Conservation (phyloP, 2,113 vertebrate genomes). For the Cochlearius cochlearius region DNA sequence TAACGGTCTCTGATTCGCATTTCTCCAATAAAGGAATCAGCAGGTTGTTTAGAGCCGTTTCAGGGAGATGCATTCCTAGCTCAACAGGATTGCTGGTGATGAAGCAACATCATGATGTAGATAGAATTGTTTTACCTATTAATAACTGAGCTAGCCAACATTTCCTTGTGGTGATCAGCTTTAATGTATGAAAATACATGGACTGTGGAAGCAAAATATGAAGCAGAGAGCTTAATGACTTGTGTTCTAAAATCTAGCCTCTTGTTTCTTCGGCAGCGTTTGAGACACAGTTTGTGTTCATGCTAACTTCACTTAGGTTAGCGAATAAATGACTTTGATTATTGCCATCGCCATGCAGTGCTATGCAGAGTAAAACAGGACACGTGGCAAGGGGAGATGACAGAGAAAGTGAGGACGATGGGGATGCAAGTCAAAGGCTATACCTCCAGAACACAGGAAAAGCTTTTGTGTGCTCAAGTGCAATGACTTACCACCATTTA, state of each 20-base stretch:
- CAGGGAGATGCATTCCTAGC: background rate
- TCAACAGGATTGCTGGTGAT: background rate
- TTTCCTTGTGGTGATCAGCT: background rate
- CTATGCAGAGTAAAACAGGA: background rate
- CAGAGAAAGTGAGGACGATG: background rate
- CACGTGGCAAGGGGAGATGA: fast-evolving
- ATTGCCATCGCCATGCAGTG: fast-evolving
- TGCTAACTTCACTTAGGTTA: background rate
- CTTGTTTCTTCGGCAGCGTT: background rate
- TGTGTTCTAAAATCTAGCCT: background rate
- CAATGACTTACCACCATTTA: background rate
- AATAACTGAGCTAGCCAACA: background rate
- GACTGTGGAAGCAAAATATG: background rate
- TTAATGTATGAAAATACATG: background rate
- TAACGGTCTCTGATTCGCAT: background rate
- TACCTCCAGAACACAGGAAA: background rate
- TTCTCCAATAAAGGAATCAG: background rate
- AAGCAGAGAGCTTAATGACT: background rate
- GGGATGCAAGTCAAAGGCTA: background rate
- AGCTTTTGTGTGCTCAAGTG: background rate
- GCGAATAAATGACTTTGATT: background rate
- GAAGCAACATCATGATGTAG: background rate
- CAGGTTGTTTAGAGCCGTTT: background rate
- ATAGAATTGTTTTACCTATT: background rate
- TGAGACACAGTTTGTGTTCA: background rate